phyloP scores from a whole-genome alignment of 2,113 vertebrate genomes.

The Plotosus lineatus region DNA sequence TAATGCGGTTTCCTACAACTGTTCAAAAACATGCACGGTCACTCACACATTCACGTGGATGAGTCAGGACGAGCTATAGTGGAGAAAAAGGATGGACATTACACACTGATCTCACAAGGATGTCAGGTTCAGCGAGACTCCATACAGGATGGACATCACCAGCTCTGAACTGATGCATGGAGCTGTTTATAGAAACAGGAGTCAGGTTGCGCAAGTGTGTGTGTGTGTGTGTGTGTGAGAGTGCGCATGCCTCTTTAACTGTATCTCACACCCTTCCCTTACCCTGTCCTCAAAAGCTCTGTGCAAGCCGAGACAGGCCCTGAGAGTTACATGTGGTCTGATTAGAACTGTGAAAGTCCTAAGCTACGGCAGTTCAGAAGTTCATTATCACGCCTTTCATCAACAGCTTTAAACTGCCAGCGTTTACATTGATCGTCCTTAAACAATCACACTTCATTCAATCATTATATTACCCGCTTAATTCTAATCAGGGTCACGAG shows the following conservation, averaged over 20 bases:
- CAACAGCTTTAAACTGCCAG: too few species aligned
- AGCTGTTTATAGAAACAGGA: constrained; percentile 38
- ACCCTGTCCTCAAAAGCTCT: not conserved
- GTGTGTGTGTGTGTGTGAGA: not conserved
- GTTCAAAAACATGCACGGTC: not conserved
- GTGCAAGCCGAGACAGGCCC: constrained; percentile 14
- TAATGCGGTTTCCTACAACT: too few species aligned
- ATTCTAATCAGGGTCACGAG: too few species aligned
- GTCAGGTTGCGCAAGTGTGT: constrained; percentile 15
- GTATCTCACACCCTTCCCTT: not conserved
- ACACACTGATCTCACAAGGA: not conserved
- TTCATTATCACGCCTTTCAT: too few species aligned
- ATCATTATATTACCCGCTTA: too few species aligned
- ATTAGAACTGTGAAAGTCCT: too few species aligned
- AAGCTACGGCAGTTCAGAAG: too few species aligned
- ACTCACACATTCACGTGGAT: not conserved
- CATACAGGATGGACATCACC: constrained; percentile 1
- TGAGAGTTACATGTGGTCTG: not conserved
- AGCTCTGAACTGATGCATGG: constrained; percentile 20
- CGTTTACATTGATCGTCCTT: too few species aligned
- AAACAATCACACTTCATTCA: too few species aligned
- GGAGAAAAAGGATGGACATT: not conserved
- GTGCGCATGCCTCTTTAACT: not conserved
- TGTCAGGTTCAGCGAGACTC: not conserved
- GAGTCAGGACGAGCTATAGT: not conserved